Conservation (phyloP, 2,888 invertebrate genomes). For the Strigamia crassipes region DNA sequence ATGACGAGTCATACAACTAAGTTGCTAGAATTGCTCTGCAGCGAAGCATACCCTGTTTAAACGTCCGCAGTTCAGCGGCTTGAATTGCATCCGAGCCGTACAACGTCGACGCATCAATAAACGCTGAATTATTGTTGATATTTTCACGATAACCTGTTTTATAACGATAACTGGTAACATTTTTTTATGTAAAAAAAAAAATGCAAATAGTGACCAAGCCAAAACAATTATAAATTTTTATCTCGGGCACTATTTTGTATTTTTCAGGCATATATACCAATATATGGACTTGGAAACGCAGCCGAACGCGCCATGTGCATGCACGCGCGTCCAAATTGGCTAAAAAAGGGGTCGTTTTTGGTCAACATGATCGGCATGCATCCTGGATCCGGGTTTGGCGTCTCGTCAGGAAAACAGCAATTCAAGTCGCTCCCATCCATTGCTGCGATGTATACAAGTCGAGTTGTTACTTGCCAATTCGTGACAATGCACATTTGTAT, state of each 20-base stretch:
- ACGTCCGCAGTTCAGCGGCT: neutral
- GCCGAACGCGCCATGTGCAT: slow-evolving; percentile 29
- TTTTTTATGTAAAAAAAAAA: neutral
- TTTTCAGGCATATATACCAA: neutral
- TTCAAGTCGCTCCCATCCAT: neutral
- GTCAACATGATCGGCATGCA: slow-evolving; percentile 30
- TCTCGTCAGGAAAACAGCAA: slow-evolving; percentile 44
- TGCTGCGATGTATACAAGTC: neutral
- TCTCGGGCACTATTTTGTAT: no score
- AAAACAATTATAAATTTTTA: neutral
- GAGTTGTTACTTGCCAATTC: neutral
- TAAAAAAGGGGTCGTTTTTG: slow-evolving; percentile 39
- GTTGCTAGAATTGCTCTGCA: neutral
- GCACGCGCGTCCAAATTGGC: slow-evolving; percentile 27
- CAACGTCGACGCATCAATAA: slow-evolving; percentile 44
- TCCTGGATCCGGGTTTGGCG: slow-evolving; percentile 33
- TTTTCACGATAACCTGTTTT: slow-evolving; percentile 43
- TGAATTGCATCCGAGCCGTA: slow-evolving; percentile 1
- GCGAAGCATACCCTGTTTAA: slow-evolving; percentile 13
- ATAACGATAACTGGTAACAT: neutral
- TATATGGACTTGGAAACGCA: slow-evolving; percentile 39
- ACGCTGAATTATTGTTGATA: slow-evolving; percentile 45
- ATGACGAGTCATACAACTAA: neutral
- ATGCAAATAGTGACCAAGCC: no score
- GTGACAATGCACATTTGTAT: neutral